Base-by-base conservation (phyloP, 1,140 invertebrate species). In the Meloidogyne hapla region DNA sequence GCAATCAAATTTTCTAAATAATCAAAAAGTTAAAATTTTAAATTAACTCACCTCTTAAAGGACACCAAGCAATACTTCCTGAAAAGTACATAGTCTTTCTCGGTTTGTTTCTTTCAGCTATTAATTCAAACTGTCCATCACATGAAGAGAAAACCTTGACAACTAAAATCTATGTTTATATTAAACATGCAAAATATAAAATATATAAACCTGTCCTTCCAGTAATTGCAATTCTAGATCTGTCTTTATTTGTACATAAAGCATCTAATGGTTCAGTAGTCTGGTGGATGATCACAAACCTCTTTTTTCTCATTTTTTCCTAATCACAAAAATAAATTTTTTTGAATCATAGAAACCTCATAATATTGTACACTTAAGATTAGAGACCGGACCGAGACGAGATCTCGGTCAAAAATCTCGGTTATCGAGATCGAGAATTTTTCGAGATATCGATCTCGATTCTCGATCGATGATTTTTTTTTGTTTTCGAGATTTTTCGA, bases 1-100 rank as follows among this genome's bases (percentile, higher is more conserved):
- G 80, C 79, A 56, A 80, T 71, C 40, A 80, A 48, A 83, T 80
- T 80, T 28, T 83, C 80, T 83, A 73, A 45, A 77, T 40, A 77
- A n/a, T 2, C 25, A 61, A 9, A 10, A 15, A 23, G 40, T 33
- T 1, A 40, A 12, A 63, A 10, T 25, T 62, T 23, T 21, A 33
- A 42, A 25, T 3, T 23, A 18, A 21, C 8, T 38, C 21, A 79
- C 78, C 78, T 15, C 33, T 74, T 23, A 80, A 56, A 65, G 79
- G 73, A 42, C 48, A 77, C 79, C 79, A 80, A n/a, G 79, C 56
- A 77, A 80, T 56, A 25, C 71, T 81, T 3, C 79, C 79, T n/a
- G 79, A 80, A 77, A 81, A 81, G 48, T 82, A 80, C 25, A 80
- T 62, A 23, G 56, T 76, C n/a, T 40, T 77, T 33, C 80, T 33